Evolutionary conservation across 1,140 invertebrate genomes (phyloP), one percentile per base, ranked within the genome.

Genomic region (Cydia pomonella): DNA sequence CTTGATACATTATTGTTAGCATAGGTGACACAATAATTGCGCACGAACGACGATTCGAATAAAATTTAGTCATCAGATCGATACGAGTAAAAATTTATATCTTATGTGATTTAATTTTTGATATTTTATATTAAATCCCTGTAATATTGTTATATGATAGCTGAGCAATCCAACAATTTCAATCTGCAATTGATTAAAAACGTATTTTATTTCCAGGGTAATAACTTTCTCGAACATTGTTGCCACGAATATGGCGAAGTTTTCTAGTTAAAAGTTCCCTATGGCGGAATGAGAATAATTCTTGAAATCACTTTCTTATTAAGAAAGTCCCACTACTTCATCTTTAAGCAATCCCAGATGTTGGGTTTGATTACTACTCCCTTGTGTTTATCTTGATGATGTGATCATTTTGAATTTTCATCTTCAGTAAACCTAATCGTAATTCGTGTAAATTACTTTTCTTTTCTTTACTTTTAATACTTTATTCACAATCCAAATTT

Each of bases 191-290:
- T 86, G 82, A 88, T 87, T 84, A 80, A 82, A 86, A 82, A 90
- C 89, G 83, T 82, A 88, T 90, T 90, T 85, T 90, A 91, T 90
- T 88, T 86, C 78, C 84, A 77, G 80, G 83, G 82, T 86, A 88
- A 86, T 88, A 91, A 87, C 83, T 91, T 81, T 75, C 77, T 72
- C 80, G 81, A 89, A 87, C 84, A 84, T 83, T 86, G 87, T 88
- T 81, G 84, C 84, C 81, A 80, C 77, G 87, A 88, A 85, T 83
- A 84, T 88, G 84, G 84, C 62, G 82, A 91, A 92, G 85, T 92
- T 92, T 92, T 92, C 88, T 92, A 90, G 87, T 91, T 91, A 91
- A 90, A 91, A 90, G 84, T 91, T 91, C 85, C 84, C 84, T 88
- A 90, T 89, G 87, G 84, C 86, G 83, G 84, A 90, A 90, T 89